Evolutionary conservation across 2,113 vertebrate species (phyloP).

Genomic region (Melanerpes aurifrons): DNA sequence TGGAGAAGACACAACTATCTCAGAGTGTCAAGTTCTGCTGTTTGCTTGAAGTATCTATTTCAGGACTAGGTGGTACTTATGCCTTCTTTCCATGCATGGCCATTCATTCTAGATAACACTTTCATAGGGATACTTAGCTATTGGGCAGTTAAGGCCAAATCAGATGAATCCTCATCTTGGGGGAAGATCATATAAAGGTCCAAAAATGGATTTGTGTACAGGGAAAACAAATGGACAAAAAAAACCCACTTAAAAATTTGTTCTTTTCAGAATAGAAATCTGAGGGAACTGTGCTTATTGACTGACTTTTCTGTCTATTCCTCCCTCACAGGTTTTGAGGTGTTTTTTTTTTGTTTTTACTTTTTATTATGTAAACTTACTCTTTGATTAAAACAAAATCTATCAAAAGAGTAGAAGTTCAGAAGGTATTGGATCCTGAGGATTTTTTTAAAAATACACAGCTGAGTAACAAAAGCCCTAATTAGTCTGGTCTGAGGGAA

Average conservation of each 20-base stretch:
- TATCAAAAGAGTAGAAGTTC: not conserved
- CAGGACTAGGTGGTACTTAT: not conserved
- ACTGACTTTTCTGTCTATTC: not conserved
- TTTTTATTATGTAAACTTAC: not conserved
- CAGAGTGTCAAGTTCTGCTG: not conserved
- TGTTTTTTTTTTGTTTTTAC: fast-evolving
- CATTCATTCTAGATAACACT: not conserved
- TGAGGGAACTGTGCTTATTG: not conserved
- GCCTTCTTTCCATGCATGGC: not conserved
- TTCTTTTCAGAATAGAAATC: fast-evolving
- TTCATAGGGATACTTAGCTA: not conserved
- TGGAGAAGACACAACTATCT: not conserved
- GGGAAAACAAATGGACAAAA: not conserved
- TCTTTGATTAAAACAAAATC: not conserved
- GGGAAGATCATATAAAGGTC: not conserved
- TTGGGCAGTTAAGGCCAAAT: not conserved
- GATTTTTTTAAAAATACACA: not conserved
- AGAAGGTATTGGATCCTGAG: not conserved
- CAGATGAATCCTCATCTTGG: not conserved
- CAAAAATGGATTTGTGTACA: fast-evolving
- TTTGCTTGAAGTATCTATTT: not conserved
- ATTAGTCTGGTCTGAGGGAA: not conserved
- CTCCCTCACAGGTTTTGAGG: fast-evolving
- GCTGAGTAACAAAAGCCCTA: not conserved
- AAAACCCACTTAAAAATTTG: not conserved